A percentile compares a stretch with the other conserved stretches of the same genome.
phyloP scores from a whole-genome alignment of 2,113 vertebrate genomes.

The Eretmochelys imbricata region DNA sequence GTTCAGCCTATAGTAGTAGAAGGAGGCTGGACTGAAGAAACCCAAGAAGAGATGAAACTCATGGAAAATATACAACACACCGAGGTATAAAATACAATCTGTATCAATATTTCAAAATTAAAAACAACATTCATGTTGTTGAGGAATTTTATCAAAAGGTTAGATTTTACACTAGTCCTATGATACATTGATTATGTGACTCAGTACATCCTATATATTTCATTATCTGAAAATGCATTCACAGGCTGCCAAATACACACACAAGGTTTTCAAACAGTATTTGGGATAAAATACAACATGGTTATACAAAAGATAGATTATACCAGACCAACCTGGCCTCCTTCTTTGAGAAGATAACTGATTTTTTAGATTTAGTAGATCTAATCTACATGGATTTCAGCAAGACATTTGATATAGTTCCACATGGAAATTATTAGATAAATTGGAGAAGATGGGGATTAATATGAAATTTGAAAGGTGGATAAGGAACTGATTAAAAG shows the following conservation, averaged over 20 bases:
- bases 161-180: conserved; percentile 27
- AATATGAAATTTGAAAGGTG: too few relatives aligned
- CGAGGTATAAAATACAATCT: conserved; percentile 35
- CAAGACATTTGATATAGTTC: neutral
- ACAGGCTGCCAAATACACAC: neutral
- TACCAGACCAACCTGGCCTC: too few relatives aligned
- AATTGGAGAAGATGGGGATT: too few relatives aligned
- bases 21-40: conserved; percentile 55
- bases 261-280: neutral
- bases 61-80: conserved; percentile 39
- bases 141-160: neutral
- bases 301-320: neutral
- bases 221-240: conserved; percentile 32
- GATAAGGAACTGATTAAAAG: too few relatives aligned
- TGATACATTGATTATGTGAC: conserved; percentile 14
- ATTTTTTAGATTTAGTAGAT: neutral
- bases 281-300: neutral
- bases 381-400: neutral
- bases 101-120: neutral
- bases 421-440: neutral
- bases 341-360: neutral
- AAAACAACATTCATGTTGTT: neutral
- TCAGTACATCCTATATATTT: neutral
- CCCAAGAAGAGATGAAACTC: conserved; percentile 60
- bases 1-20: conserved; percentile 43